phyloP scores from a whole-genome alignment of 2,797 vertebrate species.

The Ispidina lecontei region DNA sequence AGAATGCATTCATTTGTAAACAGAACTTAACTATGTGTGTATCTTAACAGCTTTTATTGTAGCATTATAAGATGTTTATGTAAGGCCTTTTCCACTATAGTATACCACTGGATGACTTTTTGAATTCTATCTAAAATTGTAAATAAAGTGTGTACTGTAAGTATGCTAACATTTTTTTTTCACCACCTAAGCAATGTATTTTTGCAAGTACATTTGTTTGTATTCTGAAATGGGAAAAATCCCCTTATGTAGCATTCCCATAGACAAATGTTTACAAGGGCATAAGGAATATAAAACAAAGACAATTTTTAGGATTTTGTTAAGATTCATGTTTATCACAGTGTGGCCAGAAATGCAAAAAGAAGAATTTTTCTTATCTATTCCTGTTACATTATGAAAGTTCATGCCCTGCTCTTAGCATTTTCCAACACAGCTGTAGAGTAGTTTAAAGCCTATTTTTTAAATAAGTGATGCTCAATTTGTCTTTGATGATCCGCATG shows the following conservation, averaged over 20 bases:
- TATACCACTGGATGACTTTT: background rate
- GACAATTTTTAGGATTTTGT: slow-evolving; percentile 72
- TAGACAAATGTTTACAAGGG: slow-evolving; percentile 56
- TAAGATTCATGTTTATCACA: slow-evolving; percentile 77
- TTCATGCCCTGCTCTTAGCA: slow-evolving; percentile 83
- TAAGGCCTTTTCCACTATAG: background rate
- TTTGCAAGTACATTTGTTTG: background rate
- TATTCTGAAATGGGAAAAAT: slow-evolving; percentile 28
- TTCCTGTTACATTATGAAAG: slow-evolving; percentile 81
- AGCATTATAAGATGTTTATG: background rate
- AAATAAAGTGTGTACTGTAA: background rate
- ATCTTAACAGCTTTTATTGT: background rate
- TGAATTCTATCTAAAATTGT: background rate
- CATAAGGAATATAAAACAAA: slow-evolving; percentile 65
- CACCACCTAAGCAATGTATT: background rate
- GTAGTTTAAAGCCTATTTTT: slow-evolving; percentile 88
- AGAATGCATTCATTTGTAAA: background rate
- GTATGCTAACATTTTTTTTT: background rate
- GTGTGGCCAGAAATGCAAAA: slow-evolving; percentile 72
- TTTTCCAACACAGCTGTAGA: slow-evolving; percentile 87
- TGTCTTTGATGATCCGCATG: slow-evolving; percentile 90
- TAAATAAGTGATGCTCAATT: slow-evolving; percentile 89
- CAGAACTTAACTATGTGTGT: background rate
- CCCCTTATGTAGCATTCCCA: background rate
- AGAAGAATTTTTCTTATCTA: slow-evolving; percentile 80